Conservation (phyloP, 2,888 invertebrate genomes). For the Nyleta sp. region DNA sequence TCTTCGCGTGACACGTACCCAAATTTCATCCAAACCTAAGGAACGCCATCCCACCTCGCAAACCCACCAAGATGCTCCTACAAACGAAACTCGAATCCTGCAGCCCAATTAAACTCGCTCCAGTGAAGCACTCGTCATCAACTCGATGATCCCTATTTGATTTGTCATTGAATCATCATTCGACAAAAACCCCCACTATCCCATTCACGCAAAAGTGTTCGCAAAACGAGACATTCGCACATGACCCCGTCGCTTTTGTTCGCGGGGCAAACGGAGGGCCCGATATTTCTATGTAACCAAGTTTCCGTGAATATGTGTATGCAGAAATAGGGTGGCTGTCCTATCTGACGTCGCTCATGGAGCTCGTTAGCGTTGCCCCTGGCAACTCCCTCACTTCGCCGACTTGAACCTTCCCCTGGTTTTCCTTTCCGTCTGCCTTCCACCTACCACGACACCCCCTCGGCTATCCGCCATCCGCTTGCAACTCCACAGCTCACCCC, state of each 20-base stretch:
- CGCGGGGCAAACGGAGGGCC: slow-evolving; percentile 19
- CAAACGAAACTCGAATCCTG: slow-evolving; percentile 31
- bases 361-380: slow-evolving; percentile 82
- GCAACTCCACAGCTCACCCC: slow-evolving; percentile 66
- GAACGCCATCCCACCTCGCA: too few species aligned
- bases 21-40: too few species aligned
- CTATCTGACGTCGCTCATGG: slow-evolving; percentile 82
- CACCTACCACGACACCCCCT: slow-evolving; percentile 62
- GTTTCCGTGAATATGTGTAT: slow-evolving; percentile 71
- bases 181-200: background rate
- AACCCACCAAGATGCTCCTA: background rate
- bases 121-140: slow-evolving; percentile 25
- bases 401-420: slow-evolving; percentile 68
- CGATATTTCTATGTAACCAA: slow-evolving; percentile 75
- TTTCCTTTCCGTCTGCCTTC: slow-evolving; percentile 63
- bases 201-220: slow-evolving; percentile 4
- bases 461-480: slow-evolving; percentile 66
- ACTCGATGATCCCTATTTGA: slow-evolving; percentile 25
- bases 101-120: slow-evolving; percentile 33
- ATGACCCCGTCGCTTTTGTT: slow-evolving; percentile 44
- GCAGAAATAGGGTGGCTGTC: slow-evolving; percentile 75
- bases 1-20: background rate
- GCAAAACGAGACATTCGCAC: slow-evolving; percentile 28
- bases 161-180: slow-evolving; percentile 34
- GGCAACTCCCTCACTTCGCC: slow-evolving; percentile 79